phyloP scores from a whole-genome alignment of 1,140 invertebrate species.

The Microplitis mediator region DNA sequence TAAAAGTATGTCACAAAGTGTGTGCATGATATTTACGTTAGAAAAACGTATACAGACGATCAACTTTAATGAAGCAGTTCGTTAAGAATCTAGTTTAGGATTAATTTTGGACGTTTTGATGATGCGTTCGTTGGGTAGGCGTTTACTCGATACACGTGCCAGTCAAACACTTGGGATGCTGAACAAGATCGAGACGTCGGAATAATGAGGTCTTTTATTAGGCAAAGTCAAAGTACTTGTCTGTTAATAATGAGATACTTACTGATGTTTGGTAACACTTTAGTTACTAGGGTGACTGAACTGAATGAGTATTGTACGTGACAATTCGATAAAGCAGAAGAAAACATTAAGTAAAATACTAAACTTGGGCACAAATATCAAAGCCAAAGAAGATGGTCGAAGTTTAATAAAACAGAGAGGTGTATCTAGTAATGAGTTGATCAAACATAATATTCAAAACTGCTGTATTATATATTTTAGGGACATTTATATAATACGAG shows the following conservation, averaged over 20 bases:
- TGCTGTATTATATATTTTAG: too few relatives aligned
- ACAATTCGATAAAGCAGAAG: too few relatives aligned
- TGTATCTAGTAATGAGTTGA: conserved; percentile 42
- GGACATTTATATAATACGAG: too few relatives aligned
- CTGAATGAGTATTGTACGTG: too few relatives aligned
- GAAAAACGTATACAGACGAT: background rate
- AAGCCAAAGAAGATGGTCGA: too few relatives aligned
- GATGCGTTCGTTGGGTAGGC: background rate
- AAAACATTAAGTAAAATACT: too few relatives aligned
- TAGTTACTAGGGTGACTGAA: too few relatives aligned
- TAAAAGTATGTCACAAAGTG: background rate
- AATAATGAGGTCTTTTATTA: conserved; percentile 16
- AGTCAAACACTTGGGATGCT: background rate
- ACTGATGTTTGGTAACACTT: background rate
- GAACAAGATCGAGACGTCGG: background rate
- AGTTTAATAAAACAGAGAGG: too few relatives aligned
- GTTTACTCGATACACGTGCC: conserved; percentile 17
- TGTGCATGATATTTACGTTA: conserved; percentile 1
- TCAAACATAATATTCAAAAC: conserved; percentile 36
- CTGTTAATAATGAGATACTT: background rate
- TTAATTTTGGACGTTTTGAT: background rate
- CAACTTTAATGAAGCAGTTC: background rate
- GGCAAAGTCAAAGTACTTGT: background rate
- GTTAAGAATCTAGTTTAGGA: too few relatives aligned
- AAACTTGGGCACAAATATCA: too few relatives aligned